phyloP scores from a whole-genome alignment of 2,113 vertebrate genomes.

The Entomyzon cyanotis region DNA sequence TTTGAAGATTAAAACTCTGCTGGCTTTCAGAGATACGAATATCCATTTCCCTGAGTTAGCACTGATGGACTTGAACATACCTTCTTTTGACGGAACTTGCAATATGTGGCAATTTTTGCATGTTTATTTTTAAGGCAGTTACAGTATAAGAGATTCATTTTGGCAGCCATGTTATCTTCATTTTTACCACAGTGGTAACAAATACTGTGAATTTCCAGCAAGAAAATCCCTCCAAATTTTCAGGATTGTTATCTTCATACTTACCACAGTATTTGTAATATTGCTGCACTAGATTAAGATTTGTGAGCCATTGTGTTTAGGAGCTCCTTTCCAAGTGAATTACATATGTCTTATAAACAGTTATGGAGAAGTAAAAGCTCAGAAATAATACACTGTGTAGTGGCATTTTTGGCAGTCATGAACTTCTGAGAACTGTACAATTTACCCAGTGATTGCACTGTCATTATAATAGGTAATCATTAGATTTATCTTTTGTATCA shows the following conservation, averaged over 20 bases:
- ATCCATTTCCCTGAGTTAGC: constrained; percentile 37
- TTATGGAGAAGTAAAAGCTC: constrained; percentile 60
- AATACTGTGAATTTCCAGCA: constrained; percentile 12
- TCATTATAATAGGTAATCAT: constrained; percentile 79
- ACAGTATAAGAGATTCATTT: constrained; percentile 5
- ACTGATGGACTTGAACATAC: constrained; percentile 12
- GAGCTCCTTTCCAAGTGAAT: constrained; percentile 68
- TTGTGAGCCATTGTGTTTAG: constrained; percentile 64
- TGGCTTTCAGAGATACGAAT: background rate
- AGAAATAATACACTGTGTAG: constrained; percentile 69
- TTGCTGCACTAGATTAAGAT: constrained; percentile 54
- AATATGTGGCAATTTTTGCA: constrained; percentile 24
- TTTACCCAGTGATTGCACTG: constrained; percentile 72
- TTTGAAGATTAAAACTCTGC: constrained; percentile 30
- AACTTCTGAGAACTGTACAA: constrained; percentile 63
- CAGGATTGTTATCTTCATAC: constrained; percentile 56
- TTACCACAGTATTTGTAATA: constrained; percentile 48
- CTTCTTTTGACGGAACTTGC: background rate
- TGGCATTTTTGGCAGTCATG: constrained; percentile 55
- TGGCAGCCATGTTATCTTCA: constrained; percentile 2
- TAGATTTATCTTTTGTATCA: constrained; percentile 81
- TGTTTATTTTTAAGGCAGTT: constrained; percentile 58
- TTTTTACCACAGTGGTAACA: constrained; percentile 41
- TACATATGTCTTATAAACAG: constrained; percentile 62
- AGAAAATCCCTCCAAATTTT: constrained; percentile 23